Percentiles rank a stretch among this genome's conserved stretches.
Evolutionary conservation across 2,888 invertebrate genomes (phyloP).

Genomic region (Carabus problematicus): DNA sequence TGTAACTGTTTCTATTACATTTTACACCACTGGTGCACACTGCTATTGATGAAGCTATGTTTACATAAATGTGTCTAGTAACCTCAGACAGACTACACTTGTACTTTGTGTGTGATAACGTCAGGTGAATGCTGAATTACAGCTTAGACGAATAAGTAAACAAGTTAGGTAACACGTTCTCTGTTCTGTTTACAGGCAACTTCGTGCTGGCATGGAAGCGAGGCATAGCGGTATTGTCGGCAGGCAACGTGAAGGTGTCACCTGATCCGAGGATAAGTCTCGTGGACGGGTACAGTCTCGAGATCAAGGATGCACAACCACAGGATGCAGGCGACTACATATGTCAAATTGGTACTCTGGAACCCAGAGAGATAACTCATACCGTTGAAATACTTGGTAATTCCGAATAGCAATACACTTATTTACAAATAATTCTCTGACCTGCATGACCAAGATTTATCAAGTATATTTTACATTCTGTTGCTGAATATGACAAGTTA

Average conservation of each 20-base stretch:
- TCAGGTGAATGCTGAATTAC: background rate
- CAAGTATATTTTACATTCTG: too few relatives aligned
- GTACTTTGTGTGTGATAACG: background rate
- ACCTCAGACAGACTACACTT: background rate
- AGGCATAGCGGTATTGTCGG: slow-evolving; percentile 70
- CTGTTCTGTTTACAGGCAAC: slow-evolving; percentile 60
- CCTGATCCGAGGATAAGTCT: slow-evolving; percentile 69
- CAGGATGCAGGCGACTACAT: slow-evolving; percentile 74
- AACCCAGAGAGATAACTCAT: slow-evolving; percentile 70
- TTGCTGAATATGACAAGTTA: too few relatives aligned
- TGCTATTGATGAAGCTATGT: background rate
- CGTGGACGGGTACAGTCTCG: slow-evolving; percentile 69
- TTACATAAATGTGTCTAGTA: background rate
- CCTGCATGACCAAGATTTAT: background rate
- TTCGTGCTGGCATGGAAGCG: slow-evolving; percentile 72
- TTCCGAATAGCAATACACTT: slow-evolving; percentile 48
- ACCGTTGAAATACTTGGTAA: slow-evolving; percentile 73
- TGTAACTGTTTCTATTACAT: slow-evolving; percentile 4
- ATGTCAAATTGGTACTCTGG: slow-evolving; percentile 71
- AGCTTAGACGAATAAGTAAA: background rate
- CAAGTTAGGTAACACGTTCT: background rate
- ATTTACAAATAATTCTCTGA: background rate
- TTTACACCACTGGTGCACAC: background rate
- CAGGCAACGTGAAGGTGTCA: slow-evolving; percentile 69
- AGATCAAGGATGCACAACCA: slow-evolving; percentile 69